Base-by-base conservation (phyloP, 2,797 vertebrate genomes). In the Numenius phaeopus region DNA sequence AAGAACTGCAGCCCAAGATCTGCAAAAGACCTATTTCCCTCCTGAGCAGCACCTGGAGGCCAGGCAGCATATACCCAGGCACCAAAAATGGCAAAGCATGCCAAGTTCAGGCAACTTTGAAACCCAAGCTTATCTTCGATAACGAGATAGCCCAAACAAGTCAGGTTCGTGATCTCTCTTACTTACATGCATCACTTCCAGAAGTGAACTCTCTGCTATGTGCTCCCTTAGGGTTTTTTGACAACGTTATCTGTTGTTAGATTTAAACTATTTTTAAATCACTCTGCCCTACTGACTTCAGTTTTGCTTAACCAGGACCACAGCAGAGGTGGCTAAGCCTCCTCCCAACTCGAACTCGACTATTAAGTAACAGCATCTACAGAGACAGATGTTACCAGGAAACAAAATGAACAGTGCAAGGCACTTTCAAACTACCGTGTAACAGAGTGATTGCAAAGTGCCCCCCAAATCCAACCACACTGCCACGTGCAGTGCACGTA, bases 331-430 rank as follows among this genome's bases (percentile, higher is more conserved):
- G 49, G 16, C 17, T 66, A 8, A 93, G 44, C 30, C 40, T 77
- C 26, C 69, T 78, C 72, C 27, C 61, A 76, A 1, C 16, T 8
- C 61, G 87, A 83, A 52, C 3, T 4, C 21, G 75, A 18, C 55
- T 30, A 9, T 29, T 50, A 71, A 70, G 39, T 84, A 75, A 73
- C 50, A 95, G 50, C 39, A 64, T 88, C 83, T 97, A 97, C 97
- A 98, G 97, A 96, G 93, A 95, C 20, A 95, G 96, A 98, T 97
- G 92, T 37, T 91, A 98, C 97, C 97, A 83, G 96, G 66, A 97
- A 97, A 98, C 98, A 98, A 98, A 98, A 97, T 97, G 93, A 98
- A 92, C 96, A 97, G 96, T 94, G 96, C 84, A 91, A 87, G 97
- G 95, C 97, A 97, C 90, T 50, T 96, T 94, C 94, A 98, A 98